Evolutionary conservation across 2,888 invertebrate genomes (phyloP).

Genomic region (Drosophila quinaria): DNA sequence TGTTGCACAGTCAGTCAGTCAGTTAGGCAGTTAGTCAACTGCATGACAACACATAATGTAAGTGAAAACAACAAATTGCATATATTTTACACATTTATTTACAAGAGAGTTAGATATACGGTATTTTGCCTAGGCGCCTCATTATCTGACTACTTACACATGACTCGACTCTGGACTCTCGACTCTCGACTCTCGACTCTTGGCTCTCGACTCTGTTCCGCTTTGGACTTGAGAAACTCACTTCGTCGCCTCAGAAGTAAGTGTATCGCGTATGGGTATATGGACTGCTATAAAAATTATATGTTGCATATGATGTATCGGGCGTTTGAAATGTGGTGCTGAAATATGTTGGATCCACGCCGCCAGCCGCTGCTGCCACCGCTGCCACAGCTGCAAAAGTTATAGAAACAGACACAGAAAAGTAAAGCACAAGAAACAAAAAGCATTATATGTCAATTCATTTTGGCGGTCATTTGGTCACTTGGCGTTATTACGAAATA

Average conservation of each 20-base stretch:
- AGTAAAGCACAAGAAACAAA: slow-evolving; percentile 19
- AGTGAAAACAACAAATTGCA: slow-evolving; percentile 63
- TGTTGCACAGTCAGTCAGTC: slow-evolving; percentile 29
- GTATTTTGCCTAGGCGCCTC: slow-evolving; percentile 67
- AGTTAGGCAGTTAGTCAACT: slow-evolving; percentile 2
- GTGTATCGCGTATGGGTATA: slow-evolving; percentile 71
- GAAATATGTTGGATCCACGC: slow-evolving; percentile 67
- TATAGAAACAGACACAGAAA: neutral
- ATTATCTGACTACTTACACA: slow-evolving; percentile 71
- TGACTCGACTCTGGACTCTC: slow-evolving; percentile 53
- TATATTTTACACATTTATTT: slow-evolving; percentile 73
- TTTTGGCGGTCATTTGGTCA: slow-evolving; percentile 44
- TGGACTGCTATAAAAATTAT: slow-evolving; percentile 81
- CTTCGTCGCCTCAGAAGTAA: slow-evolving; percentile 65
- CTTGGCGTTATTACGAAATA: slow-evolving; percentile 32
- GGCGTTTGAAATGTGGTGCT: slow-evolving; percentile 72
- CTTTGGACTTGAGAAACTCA: neutral
- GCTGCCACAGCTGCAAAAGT: slow-evolving; percentile 57
- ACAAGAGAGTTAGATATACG: slow-evolving; percentile 58
- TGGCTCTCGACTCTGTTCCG: slow-evolving; percentile 8
- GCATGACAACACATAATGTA: slow-evolving; percentile 23
- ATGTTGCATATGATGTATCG: slow-evolving; percentile 79
- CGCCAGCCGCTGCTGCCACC: slow-evolving; percentile 60
- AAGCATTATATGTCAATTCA: slow-evolving; percentile 31
- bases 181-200: slow-evolving; percentile 20